Evolutionary conservation across 2,797 vertebrate genomes (phyloP).

Genomic region (Microhierax caerulescens): DNA sequence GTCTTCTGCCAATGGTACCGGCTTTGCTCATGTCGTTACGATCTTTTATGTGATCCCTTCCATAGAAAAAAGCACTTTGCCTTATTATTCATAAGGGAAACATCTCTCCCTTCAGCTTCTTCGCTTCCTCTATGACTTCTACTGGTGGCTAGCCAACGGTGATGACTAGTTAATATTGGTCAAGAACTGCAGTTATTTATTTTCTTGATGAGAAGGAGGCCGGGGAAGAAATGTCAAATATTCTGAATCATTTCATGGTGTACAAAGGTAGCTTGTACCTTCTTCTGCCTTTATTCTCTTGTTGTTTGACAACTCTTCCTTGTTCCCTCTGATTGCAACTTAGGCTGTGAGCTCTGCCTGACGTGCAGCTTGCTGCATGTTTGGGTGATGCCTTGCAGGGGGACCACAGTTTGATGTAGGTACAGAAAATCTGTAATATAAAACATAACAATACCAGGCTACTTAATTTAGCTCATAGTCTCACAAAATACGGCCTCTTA

Average conservation of each 20-base stretch:
- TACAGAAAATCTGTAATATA: neutral
- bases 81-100: constrained; percentile 9
- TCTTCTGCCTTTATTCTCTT: neutral
- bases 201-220: neutral
- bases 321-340: neutral
- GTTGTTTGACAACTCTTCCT: neutral
- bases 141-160: neutral
- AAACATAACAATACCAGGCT: neutral
- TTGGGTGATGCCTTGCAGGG: neutral
- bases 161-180: neutral
- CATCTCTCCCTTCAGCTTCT: neutral
- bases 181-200: neutral
- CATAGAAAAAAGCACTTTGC: neutral
- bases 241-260: neutral
- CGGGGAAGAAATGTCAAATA: neutral
- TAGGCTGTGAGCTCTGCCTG: neutral
- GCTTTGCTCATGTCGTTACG: neutral
- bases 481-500: neutral
- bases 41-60: neutral
- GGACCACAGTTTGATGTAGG: neutral
- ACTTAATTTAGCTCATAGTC: neutral
- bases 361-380: fast-evolving
- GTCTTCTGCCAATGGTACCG: neutral
- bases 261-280: neutral
- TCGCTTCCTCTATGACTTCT: constrained; percentile 23